Evolutionary conservation across 2,888 invertebrate species (phyloP), one percentile per base, ranked within the genome.

Genomic region (Harpagoxenus sublaevis): DNA sequence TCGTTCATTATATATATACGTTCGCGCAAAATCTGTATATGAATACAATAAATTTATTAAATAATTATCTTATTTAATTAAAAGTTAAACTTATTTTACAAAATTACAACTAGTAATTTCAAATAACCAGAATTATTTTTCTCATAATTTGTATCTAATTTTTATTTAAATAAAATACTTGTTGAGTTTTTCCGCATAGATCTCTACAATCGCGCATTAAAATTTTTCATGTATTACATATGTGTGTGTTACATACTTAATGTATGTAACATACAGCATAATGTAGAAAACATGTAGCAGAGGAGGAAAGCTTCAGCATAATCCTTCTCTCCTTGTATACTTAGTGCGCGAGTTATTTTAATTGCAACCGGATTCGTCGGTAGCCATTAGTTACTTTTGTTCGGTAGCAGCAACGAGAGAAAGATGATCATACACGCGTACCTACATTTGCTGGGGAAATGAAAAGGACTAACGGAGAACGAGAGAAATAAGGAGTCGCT

Each of bases 401-500:
- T 78, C 45, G 57, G 45, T 57, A 45, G 23, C 23, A n/a, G 42
- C 28, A n/a, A 77, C n/a, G 15, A 28, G 42, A 53, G 51, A 39
- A 55, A 63, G 35, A 15, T 35, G 35, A 39, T 35, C 23, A 48
- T 66, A 15, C 18, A 15, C 28, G 42, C 42, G 23, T 23, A 23
- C 62, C 28, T 57, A 51, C 31, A 39, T 55, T 78, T n/a, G 28
- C 23, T n/a, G 51, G n/a, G 42, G 39, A 82, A 63, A 23, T 45
- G 63, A 74, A 82, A 74, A 62, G 53, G 35, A 35, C 39, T 23
- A 10, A 39, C n/a, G 39, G 71, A 28, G 23, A 60, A 48, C 39
- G 71, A 39, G 28, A 18, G 73, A 62, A 81, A 71, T 82, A 82
- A 82, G 77, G 75, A 74, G 63, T 74, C 63, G 45, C 79, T 81